Evolutionary conservation across 2,888 invertebrate species (phyloP).

Genomic region (Dryocosmus kuriphilus): DNA sequence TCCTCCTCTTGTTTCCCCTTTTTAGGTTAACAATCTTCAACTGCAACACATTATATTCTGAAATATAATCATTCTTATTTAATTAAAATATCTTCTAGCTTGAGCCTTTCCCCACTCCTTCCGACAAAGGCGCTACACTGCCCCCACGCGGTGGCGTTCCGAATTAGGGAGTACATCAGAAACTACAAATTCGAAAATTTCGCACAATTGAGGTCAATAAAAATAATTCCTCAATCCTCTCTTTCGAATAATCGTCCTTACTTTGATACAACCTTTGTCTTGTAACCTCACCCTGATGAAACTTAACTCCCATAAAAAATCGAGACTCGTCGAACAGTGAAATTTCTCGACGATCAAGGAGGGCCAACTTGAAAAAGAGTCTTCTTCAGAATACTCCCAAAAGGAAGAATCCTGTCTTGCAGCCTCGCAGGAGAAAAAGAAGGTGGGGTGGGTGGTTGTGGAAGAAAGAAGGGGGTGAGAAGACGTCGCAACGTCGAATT

Average conservation of each 20-base stretch:
- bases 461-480: constrained; percentile 43
- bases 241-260: neutral
- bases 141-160: too few relatives aligned
- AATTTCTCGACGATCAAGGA: neutral
- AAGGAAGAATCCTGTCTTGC: constrained; percentile 40
- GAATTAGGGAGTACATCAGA: too few relatives aligned
- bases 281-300: neutral
- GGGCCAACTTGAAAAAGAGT: constrained; percentile 43
- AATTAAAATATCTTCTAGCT: too few relatives aligned
- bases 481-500: constrained; percentile 60
- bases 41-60: too few relatives aligned
- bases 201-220: too few relatives aligned
- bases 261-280: constrained; percentile 14
- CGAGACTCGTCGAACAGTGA: neutral
- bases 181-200: too few relatives aligned
- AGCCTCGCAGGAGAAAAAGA: constrained; percentile 36
- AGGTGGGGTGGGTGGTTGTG: constrained; percentile 38
- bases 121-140: too few relatives aligned
- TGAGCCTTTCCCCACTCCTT: too few relatives aligned
- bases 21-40: too few relatives aligned
- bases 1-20: too few relatives aligned
- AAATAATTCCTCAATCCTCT: neutral
- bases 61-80: too few relatives aligned
- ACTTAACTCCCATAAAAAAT: neutral
- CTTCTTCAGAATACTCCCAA: constrained; percentile 43